Conservation (phyloP, 1,140 invertebrate species). For the Cydia fagiglandana region DNA sequence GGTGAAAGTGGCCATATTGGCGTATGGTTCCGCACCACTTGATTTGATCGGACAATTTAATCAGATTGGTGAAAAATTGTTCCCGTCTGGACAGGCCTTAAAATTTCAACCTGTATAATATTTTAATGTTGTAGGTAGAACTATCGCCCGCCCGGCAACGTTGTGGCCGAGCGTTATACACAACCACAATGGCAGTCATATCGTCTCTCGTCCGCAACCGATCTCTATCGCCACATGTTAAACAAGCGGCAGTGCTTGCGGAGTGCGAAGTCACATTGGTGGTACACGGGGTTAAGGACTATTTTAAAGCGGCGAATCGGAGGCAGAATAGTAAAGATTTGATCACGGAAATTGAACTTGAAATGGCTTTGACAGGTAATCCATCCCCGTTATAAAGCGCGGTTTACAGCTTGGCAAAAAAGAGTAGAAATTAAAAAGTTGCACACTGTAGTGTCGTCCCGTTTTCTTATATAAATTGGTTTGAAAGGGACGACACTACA, state of each 20-base stretch:
- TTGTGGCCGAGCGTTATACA: slow-evolving; percentile 50
- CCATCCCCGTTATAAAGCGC: too few relatives aligned
- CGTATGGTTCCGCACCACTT: too few relatives aligned
- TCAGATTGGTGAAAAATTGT: too few relatives aligned
- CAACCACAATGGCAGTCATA: slow-evolving; percentile 45
- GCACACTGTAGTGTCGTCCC: too few relatives aligned
- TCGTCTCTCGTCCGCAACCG: slow-evolving; percentile 38
- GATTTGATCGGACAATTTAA: too few relatives aligned
- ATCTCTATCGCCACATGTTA: slow-evolving; percentile 42
- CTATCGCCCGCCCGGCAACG: slow-evolving; percentile 37
- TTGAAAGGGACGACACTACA: too few relatives aligned
- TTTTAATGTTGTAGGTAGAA: slow-evolving; percentile 41
- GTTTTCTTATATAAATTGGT: too few relatives aligned
- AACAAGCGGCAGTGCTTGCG: slow-evolving; percentile 34
- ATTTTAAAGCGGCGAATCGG: slow-evolving; percentile 56
- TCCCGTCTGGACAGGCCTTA: too few relatives aligned
- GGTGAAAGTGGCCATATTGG: too few relatives aligned
- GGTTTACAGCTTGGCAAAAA: too few relatives aligned
- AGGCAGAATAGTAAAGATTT: slow-evolving; percentile 43
- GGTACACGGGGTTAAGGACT: slow-evolving; percentile 58
- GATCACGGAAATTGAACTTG: slow-evolving; percentile 56
- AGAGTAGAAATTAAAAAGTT: too few relatives aligned
- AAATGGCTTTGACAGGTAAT: slow-evolving; percentile 60
- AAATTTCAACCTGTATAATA: neutral
- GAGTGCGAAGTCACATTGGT: slow-evolving; percentile 53